Conservation (phyloP, 2,113 vertebrate genomes). For the Cebus imitator region DNA sequence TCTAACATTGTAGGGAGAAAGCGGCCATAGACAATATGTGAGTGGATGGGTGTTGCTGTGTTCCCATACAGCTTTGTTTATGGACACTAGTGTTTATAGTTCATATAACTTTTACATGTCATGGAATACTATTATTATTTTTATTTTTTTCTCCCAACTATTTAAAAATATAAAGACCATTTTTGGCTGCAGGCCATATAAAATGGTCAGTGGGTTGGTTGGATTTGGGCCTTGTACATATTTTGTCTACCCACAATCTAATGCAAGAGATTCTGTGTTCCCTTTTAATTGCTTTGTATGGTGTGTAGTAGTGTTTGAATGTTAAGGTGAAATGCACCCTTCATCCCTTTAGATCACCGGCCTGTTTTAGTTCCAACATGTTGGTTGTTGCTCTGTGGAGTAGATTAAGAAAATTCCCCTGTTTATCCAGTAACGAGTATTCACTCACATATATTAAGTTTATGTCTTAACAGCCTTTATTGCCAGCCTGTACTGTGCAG, state of each 20-base stretch:
- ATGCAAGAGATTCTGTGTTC: not conserved
- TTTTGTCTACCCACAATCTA: not conserved
- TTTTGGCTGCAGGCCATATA: not conserved
- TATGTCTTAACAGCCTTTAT: not conserved
- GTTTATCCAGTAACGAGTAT: not conserved
- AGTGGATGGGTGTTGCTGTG: not conserved
- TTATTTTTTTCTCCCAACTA: not conserved
- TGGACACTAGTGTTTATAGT: not conserved
- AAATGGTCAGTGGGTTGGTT: not conserved
- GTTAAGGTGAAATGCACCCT: not conserved
- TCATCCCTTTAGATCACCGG: not conserved
- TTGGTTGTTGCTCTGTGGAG: not conserved
- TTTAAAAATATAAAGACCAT: not conserved
- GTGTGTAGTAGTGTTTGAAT: not conserved
- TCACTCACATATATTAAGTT: constrained; percentile 1
- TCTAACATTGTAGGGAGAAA: not conserved
- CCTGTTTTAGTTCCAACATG: not conserved
- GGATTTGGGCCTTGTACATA: not conserved
- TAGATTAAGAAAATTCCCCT: not conserved
- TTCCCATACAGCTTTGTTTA: not conserved
- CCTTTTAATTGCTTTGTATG: not conserved
- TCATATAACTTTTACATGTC: not conserved
- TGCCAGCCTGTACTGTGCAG: not conserved
- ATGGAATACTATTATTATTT: not conserved
- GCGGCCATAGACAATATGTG: not conserved